A percentile compares a stretch with the other conserved stretches of the same genome.
These are phyloP conservation scores for Ceryle rudis DNA, from an alignment of 2,797 vertebrate genomes.

Conservation along the genomic window DNA sequence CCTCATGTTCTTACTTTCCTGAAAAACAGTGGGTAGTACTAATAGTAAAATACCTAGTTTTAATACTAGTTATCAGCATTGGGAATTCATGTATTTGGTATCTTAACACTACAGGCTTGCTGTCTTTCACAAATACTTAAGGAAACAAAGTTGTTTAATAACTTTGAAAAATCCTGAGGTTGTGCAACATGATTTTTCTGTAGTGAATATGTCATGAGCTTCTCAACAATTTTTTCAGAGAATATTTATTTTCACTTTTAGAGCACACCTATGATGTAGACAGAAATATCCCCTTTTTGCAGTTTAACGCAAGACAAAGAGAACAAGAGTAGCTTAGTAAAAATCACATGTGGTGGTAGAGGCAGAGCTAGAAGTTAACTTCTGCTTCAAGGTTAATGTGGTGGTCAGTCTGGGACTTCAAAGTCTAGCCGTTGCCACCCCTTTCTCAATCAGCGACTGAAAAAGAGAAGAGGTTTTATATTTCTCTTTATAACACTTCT, in stretches of 20 bases:
- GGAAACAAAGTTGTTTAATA: background rate
- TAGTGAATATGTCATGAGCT: background rate
- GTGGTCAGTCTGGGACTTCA: background rate
- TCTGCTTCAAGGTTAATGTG: background rate
- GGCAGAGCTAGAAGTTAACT: background rate
- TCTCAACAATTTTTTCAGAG: background rate
- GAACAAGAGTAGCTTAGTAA: background rate
- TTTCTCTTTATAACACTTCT: constrained; percentile 1
- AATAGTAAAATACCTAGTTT: background rate
- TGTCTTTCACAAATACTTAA: background rate
- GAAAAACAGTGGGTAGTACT: background rate
- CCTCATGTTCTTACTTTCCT: background rate
- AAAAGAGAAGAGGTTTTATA: background rate
- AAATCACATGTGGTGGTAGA: background rate
- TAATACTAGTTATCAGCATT: background rate
- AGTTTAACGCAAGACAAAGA: background rate
- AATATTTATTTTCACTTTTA: background rate
- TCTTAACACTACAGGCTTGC: background rate
- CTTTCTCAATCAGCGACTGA: background rate
- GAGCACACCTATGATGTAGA: background rate
- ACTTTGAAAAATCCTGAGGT: background rate
- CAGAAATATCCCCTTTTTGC: background rate
- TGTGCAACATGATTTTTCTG: background rate
- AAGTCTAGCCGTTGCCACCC: background rate
- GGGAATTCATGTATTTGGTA: background rate